Conservation (phyloP, 2,797 vertebrate genomes). For the Mionectes olivaceus region DNA sequence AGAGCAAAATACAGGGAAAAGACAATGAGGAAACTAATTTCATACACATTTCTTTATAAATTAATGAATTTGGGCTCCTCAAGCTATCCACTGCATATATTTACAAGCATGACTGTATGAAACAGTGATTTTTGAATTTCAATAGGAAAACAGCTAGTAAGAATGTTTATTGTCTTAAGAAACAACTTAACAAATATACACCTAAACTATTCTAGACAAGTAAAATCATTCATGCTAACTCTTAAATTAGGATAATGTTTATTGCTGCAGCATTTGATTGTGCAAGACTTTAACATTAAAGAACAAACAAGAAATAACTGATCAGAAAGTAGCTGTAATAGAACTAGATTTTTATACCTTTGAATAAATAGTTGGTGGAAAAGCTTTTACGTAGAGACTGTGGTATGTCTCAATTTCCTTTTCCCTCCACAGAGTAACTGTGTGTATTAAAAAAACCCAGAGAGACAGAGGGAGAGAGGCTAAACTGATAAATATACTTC, state of each 20-base stretch:
- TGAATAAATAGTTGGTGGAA: not conserved
- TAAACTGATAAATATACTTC: not conserved
- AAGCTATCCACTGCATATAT: not conserved
- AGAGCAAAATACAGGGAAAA: not conserved
- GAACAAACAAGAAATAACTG: not conserved
- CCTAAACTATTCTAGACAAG: not conserved
- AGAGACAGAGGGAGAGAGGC: not conserved
- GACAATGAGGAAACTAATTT: not conserved
- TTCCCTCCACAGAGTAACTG: not conserved
- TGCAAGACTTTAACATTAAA: not conserved
- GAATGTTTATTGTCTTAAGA: not conserved
- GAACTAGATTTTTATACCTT: not conserved
- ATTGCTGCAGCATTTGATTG: not conserved
- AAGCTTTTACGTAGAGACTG: not conserved
- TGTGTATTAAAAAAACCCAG: not conserved
- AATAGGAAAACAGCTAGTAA: not conserved
- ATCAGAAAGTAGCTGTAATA: not conserved
- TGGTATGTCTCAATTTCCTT: not conserved
- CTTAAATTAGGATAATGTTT: not conserved
- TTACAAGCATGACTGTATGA: not conserved
- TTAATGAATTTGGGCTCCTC: not conserved
- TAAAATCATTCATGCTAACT: not conserved
- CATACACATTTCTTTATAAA: not conserved
- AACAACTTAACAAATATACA: not conserved
- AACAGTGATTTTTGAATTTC: not conserved